phyloP scores from a whole-genome alignment of 2,797 vertebrate genomes.

The Kryptolebias ocellatus region DNA sequence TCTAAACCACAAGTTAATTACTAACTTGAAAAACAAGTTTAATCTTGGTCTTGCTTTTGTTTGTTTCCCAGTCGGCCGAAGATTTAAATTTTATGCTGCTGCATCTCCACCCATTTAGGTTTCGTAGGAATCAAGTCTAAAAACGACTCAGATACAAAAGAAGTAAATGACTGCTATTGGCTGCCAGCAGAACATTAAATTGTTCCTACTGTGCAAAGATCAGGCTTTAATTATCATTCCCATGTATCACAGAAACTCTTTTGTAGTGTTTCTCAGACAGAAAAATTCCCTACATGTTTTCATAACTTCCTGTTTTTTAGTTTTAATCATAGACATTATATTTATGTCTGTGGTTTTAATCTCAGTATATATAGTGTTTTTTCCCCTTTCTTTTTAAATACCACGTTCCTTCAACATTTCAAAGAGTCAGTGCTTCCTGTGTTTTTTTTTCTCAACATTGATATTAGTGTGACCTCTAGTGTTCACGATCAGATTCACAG shows the following conservation, averaged over 20 bases:
- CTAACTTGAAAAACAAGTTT: not conserved
- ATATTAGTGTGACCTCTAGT: slow-evolving; percentile 40
- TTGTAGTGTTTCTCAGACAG: no score
- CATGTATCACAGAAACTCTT: no score
- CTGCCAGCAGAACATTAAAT: no score
- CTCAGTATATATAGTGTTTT: no score
- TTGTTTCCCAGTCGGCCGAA: not conserved
- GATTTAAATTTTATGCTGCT: not conserved
- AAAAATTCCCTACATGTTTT: no score
- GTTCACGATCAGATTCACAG: slow-evolving; percentile 14
- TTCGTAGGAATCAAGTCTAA: not conserved
- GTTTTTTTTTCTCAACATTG: not conserved
- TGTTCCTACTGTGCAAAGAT: no score
- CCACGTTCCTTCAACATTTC: no score
- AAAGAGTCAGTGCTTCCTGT: not conserved
- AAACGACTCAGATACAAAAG: not conserved
- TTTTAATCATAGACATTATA: no score
- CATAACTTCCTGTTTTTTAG: not conserved
- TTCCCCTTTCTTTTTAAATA: no score
- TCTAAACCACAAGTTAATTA: not conserved
- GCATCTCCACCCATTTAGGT: not conserved
- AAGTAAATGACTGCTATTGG: not conserved
- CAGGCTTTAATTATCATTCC: no score
- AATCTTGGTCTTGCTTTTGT: not conserved
- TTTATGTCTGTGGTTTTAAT: no score